These are phyloP conservation scores for Sinocyclocheilus anshuiensis DNA, from an alignment of 2,113 vertebrate genomes.

Conservation along the genomic window DNA sequence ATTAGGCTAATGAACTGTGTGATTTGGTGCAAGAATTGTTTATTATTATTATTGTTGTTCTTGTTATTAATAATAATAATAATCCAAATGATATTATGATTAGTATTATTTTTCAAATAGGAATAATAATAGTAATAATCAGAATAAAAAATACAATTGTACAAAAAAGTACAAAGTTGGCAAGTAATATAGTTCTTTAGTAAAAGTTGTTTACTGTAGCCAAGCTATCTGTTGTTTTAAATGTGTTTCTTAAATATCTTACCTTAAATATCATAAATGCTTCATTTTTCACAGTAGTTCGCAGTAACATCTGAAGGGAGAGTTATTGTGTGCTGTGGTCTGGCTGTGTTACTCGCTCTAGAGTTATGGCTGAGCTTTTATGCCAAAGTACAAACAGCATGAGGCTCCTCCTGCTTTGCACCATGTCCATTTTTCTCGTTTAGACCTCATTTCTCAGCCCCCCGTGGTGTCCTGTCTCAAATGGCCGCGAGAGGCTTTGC, in stretches of 20 bases:
- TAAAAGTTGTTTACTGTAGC: background rate
- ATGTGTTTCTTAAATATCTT: background rate
- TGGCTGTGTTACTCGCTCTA: background rate
- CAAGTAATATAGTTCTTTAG: background rate
- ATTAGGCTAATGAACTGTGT: background rate
- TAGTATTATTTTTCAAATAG: background rate
- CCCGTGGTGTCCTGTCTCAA: background rate
- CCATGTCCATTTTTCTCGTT: slow-evolving; percentile 5
- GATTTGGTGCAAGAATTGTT: background rate
- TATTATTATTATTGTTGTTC: background rate
- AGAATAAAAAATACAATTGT: background rate
- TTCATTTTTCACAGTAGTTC: background rate
- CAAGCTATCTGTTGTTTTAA: too few relatives aligned
- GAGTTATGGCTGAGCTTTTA: background rate
- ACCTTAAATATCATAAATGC: background rate
- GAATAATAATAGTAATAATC: background rate
- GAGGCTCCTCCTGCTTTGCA: background rate
- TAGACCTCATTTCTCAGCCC: slow-evolving; percentile 29
- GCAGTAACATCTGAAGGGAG: background rate
- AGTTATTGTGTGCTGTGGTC: background rate
- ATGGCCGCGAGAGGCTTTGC: background rate
- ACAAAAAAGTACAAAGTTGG: background rate
- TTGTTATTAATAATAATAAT: background rate
- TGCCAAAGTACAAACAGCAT: slow-evolving; percentile 28
- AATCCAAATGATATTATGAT: too few relatives aligned